A percentile compares a stretch with the other conserved stretches of the same genome.
Conservation (phyloP, 2,797 vertebrate genomes). For the Aldrovandia affinis region DNA sequence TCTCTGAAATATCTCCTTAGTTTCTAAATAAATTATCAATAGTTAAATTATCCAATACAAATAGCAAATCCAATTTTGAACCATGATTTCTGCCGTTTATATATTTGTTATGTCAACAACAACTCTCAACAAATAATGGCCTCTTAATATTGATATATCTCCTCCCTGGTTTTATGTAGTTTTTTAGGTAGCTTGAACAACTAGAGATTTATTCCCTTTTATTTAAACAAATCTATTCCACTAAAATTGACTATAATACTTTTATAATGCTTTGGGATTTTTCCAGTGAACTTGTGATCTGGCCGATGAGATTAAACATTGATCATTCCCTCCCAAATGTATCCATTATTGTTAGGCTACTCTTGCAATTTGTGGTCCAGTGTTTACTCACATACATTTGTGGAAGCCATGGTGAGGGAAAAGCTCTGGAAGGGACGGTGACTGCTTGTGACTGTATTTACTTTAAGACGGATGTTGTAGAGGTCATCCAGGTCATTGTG, state of each 20-base stretch:
- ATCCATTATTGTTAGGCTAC: neutral
- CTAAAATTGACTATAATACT: neutral
- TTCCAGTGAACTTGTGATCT: neutral
- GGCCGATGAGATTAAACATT: neutral
- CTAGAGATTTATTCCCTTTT: neutral
- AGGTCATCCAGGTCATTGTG: neutral
- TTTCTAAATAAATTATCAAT: no score
- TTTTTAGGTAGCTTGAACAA: neutral
- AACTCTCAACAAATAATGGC: neutral
- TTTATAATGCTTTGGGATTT: neutral
- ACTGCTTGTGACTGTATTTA: neutral
- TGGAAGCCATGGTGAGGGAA: conserved; percentile 30
- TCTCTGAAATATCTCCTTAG: neutral
- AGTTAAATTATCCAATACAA: no score
- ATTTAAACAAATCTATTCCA: neutral
- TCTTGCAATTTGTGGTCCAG: neutral
- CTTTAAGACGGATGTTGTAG: conserved; percentile 34
- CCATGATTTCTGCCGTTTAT: no score
- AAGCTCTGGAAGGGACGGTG: neutral
- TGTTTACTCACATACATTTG: neutral
- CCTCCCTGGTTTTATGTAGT: neutral
- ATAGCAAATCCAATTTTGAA: no score
- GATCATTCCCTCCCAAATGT: neutral
- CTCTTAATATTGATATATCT: neutral
- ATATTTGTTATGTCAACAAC: neutral